Evolutionary conservation across 2,888 invertebrate genomes (phyloP).

Genomic region (Metellina segmentata): DNA sequence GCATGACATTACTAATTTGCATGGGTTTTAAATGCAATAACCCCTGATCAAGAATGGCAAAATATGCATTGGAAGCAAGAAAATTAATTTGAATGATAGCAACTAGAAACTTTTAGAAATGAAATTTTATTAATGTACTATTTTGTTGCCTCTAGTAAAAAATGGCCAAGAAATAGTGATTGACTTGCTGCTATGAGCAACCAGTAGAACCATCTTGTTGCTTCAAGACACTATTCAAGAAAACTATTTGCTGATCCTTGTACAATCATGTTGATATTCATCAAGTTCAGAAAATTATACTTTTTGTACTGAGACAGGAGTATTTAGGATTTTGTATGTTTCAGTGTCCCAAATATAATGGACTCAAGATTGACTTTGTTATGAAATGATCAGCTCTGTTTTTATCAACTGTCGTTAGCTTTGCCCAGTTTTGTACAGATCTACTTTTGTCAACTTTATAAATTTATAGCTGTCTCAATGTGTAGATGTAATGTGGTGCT

Average conservation of each 20-base stretch:
- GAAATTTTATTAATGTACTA: conserved; percentile 39
- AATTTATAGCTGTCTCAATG: conserved; percentile 27
- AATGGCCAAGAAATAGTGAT: conserved; percentile 62
- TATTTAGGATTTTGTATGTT: conserved; percentile 22
- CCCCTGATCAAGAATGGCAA: background rate
- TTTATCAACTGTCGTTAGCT: conserved; percentile 16
- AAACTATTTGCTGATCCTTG: conserved; percentile 45
- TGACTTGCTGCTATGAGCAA: conserved; percentile 61
- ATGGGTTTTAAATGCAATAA: conserved; percentile 11
- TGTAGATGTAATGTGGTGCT: conserved; percentile 2
- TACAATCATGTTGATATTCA: conserved; percentile 25
- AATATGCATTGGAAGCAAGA: conserved; percentile 19
- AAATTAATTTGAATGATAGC: conserved; percentile 33
- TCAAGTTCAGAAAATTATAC: conserved; percentile 19
- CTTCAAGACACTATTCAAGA: conserved; percentile 47
- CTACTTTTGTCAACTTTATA: conserved; percentile 30
- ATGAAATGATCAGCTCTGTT: conserved; percentile 26
- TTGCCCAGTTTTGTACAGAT: background rate
- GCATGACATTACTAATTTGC: conserved; percentile 43
- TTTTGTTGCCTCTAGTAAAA: conserved; percentile 65
- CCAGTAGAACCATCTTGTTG: conserved; percentile 50
- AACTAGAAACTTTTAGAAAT: conserved; percentile 12
- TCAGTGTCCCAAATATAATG: conserved; percentile 7
- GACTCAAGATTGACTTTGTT: conserved; percentile 37
- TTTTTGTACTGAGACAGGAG: conserved; percentile 10